These are phyloP conservation scores for Semotilus atromaculatus DNA, from an alignment of 2,797 vertebrate genomes.

Conservation along the genomic window DNA sequence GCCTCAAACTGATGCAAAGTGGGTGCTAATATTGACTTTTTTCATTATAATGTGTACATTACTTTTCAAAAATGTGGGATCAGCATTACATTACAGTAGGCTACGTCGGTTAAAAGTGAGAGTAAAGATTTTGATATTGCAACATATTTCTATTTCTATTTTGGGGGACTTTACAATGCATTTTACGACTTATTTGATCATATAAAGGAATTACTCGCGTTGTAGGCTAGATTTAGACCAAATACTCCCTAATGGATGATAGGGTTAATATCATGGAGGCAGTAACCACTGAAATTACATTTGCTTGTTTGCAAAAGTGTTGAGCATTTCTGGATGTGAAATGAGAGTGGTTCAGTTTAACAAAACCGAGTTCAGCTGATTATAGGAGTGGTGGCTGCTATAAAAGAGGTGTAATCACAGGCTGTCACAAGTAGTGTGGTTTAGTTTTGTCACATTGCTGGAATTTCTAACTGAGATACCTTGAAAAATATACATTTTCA, in stretches of 20 bases:
- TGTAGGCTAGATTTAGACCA: too few relatives aligned
- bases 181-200: not conserved
- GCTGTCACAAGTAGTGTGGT: not conserved
- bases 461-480: too few relatives aligned
- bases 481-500: too few relatives aligned
- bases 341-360: not conserved
- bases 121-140: not conserved
- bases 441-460: too few relatives aligned
- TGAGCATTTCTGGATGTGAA: not conserved
- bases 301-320: not conserved
- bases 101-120: not conserved
- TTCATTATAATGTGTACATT: not conserved
- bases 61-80: not conserved
- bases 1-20: not conserved
- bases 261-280: not conserved
- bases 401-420: not conserved
- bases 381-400: not conserved
- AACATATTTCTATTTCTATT: not conserved
- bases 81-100: not conserved
- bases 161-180: not conserved
- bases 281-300: not conserved
- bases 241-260: too few relatives aligned
- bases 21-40: not conserved
- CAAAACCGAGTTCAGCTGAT: slow-evolving; percentile 3
- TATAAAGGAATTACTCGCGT: not conserved